phyloP scores from a whole-genome alignment of 2,113 vertebrate genomes.

The Agapornis roseicollis region DNA sequence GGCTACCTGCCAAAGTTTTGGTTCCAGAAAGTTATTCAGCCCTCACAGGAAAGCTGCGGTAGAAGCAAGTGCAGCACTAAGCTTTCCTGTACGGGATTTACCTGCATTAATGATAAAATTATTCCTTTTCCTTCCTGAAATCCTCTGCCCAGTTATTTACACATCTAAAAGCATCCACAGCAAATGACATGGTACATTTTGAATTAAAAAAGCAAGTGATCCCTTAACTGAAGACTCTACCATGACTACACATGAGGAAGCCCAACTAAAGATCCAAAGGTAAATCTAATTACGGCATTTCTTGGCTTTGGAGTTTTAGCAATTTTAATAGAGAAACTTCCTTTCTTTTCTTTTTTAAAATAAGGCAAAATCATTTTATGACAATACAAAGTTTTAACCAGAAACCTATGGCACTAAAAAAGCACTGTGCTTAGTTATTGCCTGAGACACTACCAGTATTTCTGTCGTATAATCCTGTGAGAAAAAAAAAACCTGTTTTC shows the following conservation, averaged over 20 bases:
- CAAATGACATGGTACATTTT: background rate
- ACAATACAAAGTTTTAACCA: background rate
- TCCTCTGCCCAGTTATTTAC: background rate
- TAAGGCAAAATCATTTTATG: background rate
- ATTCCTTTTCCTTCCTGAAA: background rate
- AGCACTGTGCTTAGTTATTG: background rate
- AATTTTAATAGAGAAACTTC: background rate
- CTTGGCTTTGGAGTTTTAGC: background rate
- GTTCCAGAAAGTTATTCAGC: background rate
- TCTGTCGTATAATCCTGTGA: background rate
- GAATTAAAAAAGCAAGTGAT: background rate
- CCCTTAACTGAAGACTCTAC: background rate
- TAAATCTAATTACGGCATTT: background rate
- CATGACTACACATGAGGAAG: background rate
- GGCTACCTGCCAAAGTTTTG: background rate
- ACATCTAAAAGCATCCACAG: background rate
- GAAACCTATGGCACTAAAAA: background rate
- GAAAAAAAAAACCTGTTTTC: background rate
- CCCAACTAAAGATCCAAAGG: background rate
- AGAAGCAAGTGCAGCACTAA: background rate
- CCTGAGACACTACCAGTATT: fast-evolving
- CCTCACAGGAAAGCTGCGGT: background rate
- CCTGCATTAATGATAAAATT: background rate
- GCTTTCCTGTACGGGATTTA: background rate
- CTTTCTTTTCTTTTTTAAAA: background rate